Evolutionary conservation across 2,888 invertebrate genomes (phyloP), one percentile per base, ranked within the genome.

Genomic region (Phragmatobia fuliginosa): DNA sequence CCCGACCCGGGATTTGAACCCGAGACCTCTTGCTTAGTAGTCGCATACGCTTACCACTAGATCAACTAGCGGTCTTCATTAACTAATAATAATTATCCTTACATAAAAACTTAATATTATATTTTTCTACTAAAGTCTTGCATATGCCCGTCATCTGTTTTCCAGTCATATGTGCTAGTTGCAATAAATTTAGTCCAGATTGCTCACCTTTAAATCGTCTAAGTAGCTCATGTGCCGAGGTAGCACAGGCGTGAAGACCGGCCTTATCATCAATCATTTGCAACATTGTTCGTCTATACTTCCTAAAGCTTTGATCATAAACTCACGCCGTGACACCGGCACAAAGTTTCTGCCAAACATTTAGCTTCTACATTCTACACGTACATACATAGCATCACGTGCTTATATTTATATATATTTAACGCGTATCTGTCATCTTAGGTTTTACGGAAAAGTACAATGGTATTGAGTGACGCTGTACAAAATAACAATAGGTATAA

Each of bases 271-370:
- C 64, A 79, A 80, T 81, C 79, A 74, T 67, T 45, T 62, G 73
- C 71, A 77, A 79, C 73, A 80, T 77, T 74, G 70, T 77, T 79
- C 68, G 66, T 62, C 63, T 52, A 32, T 68, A 72, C 77, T 81
- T 72, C 77, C 81, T 41, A 66, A 60, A 65, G 71, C 80, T 80
- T 80, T 80, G 81, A 80, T 77, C 77, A 74, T 75, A 68, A 74
- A 56, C 56, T 56, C 52, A 64, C 52, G n/a, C 60, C 74, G 71
- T 78, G 74, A 76, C 18, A 62, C 66, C 72, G 77, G 72, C 71
- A 73, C 62, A 66, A 33, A 72, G n/a, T 25, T 69, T 67, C 72
- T 81, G 81, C 70, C 79, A 79, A 81, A 45, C 38, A 66, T 38
- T 62, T 68, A 66, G 25, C 10, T 49, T 38, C 66, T 10, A 36